These are phyloP conservation scores for Kryptolebias ocellatus DNA, from an alignment of 2,797 vertebrate species.

Conservation along the genomic window DNA sequence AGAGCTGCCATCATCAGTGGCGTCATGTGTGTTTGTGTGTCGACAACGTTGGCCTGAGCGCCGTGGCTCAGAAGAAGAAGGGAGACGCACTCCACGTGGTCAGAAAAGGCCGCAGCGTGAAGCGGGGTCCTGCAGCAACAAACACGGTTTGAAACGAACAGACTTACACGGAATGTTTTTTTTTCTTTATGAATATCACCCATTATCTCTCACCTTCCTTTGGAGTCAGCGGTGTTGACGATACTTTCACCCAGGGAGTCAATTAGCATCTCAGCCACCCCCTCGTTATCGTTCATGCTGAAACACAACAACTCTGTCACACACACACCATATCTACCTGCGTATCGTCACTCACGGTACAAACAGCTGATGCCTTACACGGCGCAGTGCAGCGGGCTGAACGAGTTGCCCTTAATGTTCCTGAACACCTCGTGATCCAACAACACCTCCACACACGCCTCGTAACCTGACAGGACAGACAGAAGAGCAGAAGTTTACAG, in stretches of 20 bases:
- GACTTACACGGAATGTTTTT: background rate
- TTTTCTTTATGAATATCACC: background rate
- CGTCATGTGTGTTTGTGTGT: conserved; percentile 84
- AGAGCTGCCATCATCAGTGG: conserved; percentile 97
- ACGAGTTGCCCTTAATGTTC: conserved; percentile 92
- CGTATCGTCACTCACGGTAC: background rate
- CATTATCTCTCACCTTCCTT: conserved; percentile 87
- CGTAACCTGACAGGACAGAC: conserved; percentile 84
- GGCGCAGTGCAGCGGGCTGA: conserved; percentile 96
- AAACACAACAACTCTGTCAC: conserved; percentile 41
- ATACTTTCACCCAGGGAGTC: conserved; percentile 88
- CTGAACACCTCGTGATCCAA: conserved; percentile 91
- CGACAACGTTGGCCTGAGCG: conserved; percentile 86
- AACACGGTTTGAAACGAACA: no score
- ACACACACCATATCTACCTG: background rate
- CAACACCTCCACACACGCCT: conserved; percentile 94
- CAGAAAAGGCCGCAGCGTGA: conserved; percentile 92
- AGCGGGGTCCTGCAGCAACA: conserved; percentile 84
- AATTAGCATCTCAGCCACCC: conserved; percentile 94
- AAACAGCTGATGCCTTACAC: conserved; percentile 86
- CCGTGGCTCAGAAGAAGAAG: conserved; percentile 91
- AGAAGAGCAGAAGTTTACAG: background rate
- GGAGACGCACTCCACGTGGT: conserved; percentile 92
- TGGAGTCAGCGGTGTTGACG: conserved; percentile 89
- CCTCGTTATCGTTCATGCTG: conserved; percentile 96